Evolutionary conservation across 92 coral and sea anemone species (phyloP).

Genomic region (Zoanthus solanderi): DNA sequence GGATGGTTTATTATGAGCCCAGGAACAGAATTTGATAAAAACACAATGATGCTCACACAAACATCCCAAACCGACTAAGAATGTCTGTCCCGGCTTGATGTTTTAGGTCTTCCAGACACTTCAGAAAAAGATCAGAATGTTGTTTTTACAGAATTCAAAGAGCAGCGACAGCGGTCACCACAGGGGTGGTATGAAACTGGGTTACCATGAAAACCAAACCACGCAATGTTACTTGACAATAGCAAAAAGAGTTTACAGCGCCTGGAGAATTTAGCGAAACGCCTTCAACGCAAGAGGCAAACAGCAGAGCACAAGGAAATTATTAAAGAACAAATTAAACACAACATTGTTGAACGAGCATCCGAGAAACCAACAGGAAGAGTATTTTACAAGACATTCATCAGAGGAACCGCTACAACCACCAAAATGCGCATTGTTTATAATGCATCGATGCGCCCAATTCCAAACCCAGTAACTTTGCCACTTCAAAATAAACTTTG

Average conservation of each 20-base stretch:
- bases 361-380: conserved; percentile 21
- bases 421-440: conserved; percentile 27
- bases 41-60: conserved; percentile 52
- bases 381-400: not conserved
- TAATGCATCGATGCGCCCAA: conserved; percentile 26
- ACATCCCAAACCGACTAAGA: conserved; percentile 54
- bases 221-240: conserved; percentile 56
- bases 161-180: conserved; percentile 52
- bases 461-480: conserved; percentile 20
- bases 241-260: conserved; percentile 60
- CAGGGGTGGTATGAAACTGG: conserved; percentile 74
- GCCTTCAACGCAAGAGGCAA: conserved; percentile 52
- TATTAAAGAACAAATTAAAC: conserved; percentile 53
- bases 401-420: conserved; percentile 14
- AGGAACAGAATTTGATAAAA: too few species aligned
- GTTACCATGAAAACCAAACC: conserved; percentile 70
- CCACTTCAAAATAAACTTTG: conserved; percentile 25
- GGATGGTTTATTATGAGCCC: conserved; percentile 32
- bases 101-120: conserved; percentile 60
- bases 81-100: conserved; percentile 55
- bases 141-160: not conserved
- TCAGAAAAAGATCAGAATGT: not conserved
- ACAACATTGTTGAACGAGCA: conserved; percentile 47
- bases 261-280: conserved; percentile 43
- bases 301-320: conserved; percentile 48